Evolutionary conservation across 2,113 vertebrate genomes (phyloP), one percentile per base, ranked within the genome.

Genomic region (Melanostigma gelatinosum): DNA sequence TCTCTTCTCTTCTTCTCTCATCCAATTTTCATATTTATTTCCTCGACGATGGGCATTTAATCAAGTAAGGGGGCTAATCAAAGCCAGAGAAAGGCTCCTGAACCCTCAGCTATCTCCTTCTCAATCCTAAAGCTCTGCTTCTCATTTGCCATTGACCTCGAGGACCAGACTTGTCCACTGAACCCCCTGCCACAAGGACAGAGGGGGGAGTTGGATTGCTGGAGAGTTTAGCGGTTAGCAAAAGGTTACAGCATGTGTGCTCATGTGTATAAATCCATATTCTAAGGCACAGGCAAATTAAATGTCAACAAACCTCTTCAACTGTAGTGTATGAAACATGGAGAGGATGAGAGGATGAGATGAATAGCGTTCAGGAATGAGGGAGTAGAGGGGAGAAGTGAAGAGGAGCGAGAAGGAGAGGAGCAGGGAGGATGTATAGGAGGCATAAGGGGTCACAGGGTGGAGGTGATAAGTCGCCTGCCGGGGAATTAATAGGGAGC

Each of bases 401-500:
- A 72, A 46, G 63, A 84, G 62, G 80, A 76, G 80, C 50, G 72
- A 36, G 79, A 50, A 83, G 89, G 73, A 85, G 88, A 90, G 85
- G 82, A 86, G 86, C 67, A 75, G 73, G 86, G 90, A 90, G 89
- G 89, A 92, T 83, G 82, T 73, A 34, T 34, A 82, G 87, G 89
- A 92, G 89, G 85, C 88, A 72, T 82, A 82, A 6, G 1, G 82
- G 93, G 91, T 93, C 91, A 89, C 34, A 1, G 67, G 92, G 91
- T 92, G 80, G 88, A 91, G 91, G 92, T 93, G 92, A 94, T 93
- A 94, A 93, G 93, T 94, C 91, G 90, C 91, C 91, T 93, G 92
- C 90, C 87, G 90, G 85, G 85, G 92, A 94, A 94, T 94, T 94
- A 94, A 94, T 94, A 90, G 88, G 89, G 86, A 93, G 87, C 93